Evolutionary conservation across 2,797 vertebrate species (phyloP), one percentile per base, ranked within the genome.

Genomic region (Neosilurus mollespiculum): DNA sequence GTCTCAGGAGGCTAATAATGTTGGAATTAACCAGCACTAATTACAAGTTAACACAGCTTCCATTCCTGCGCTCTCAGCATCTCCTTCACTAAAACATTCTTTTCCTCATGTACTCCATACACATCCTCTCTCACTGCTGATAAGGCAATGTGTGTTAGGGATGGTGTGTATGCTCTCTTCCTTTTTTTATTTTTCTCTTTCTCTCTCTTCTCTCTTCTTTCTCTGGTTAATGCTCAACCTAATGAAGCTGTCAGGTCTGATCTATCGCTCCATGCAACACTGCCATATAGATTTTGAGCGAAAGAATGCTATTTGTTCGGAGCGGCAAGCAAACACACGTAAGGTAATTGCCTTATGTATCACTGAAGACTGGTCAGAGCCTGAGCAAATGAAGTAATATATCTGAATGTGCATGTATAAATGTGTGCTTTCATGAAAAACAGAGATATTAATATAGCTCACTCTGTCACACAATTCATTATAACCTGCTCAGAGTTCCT

Each of bases 161-260:
- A 81, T 49, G 59, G 65, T 64, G 15, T 73, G 43, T 61, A 22
- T 53, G 4, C 37, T 54, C 24, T 83, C 65, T 83, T 56, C 20
- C 11, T 12, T 66, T 43, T 65, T 43, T 65, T 43, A 43, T 56
- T 53, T 72, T 51, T 72, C 51, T 15, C 20, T 43, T 54, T 79
- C 8, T 69, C n/a, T 51, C 26, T 62, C 12, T 62, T 54, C 37
- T 24, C 15, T 8, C 78, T 26, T 81, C 77, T 76, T 15, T 54
- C 78, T 24, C 69, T 81, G 80, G 14, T 72, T 84, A 76, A 88
- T 84, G 87, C 83, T 87, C 73, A 73, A 88, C 86, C 89, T 90
- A 93, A 93, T 88, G 93, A 91, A 86, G 85, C 93, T 92, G 86
- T 88, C 87, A 87, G 83, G 80, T 84, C 86, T 92, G 89, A 92